Percentiles rank a stretch among this genome's conserved stretches.
Conservation (phyloP, 1,140 invertebrate species). For the Neocloeon triangulifer region DNA sequence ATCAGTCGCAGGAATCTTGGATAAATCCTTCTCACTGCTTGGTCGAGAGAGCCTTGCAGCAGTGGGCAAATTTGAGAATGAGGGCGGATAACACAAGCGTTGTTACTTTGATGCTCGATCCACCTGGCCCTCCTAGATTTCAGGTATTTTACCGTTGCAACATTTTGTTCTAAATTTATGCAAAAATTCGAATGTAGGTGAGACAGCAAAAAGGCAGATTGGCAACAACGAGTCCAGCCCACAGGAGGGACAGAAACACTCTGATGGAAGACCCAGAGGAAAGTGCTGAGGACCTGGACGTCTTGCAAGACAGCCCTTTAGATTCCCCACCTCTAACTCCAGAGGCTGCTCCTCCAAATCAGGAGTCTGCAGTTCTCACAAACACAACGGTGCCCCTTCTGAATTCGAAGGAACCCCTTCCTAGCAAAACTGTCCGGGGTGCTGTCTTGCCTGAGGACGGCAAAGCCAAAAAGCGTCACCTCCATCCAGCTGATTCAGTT, state of each 20-base stretch:
- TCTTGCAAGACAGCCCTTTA: too few species aligned
- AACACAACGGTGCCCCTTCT: too few species aligned
- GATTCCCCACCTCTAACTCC: too few species aligned
- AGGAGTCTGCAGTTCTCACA: too few species aligned
- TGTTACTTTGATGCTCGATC: slow-evolving; percentile 79
- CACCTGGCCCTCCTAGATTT: slow-evolving; percentile 53
- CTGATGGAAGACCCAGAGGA: background rate
- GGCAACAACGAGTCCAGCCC: background rate
- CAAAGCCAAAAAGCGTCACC: background rate
- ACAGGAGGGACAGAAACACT: background rate
- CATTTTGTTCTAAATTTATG: background rate
- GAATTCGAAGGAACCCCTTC: background rate
- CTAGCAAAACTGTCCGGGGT: background rate
- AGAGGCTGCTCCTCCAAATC: too few species aligned
- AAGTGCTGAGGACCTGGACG: too few species aligned
- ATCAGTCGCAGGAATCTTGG: slow-evolving; percentile 23
- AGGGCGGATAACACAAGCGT: slow-evolving; percentile 89
- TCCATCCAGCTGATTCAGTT: too few species aligned
- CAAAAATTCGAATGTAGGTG: background rate
- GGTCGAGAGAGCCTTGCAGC: slow-evolving; percentile 63
- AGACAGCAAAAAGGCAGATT: background rate
- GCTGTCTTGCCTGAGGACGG: background rate
- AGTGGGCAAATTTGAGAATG: slow-evolving; percentile 51
- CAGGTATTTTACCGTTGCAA: too few species aligned
- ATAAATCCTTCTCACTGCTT: slow-evolving; percentile 77